phyloP scores from a whole-genome alignment of 2,113 vertebrate species.

The Anser brachyrhynchus region DNA sequence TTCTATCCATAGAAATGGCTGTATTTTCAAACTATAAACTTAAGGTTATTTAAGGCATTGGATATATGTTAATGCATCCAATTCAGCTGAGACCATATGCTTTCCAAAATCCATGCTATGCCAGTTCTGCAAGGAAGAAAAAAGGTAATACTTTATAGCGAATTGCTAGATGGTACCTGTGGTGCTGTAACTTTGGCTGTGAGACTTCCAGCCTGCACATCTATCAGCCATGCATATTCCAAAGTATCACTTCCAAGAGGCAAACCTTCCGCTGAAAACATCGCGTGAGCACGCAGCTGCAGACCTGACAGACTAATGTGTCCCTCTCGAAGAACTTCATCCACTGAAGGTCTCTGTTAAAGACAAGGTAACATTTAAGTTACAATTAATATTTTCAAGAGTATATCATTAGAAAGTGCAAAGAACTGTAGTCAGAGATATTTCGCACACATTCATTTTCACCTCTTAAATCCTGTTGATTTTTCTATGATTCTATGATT shows the following conservation, averaged over 20 bases:
- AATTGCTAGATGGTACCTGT: conserved; percentile 80
- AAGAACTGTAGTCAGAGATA: neutral
- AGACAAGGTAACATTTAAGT: neutral
- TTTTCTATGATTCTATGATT: neutral
- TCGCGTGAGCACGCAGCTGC: conserved; percentile 95
- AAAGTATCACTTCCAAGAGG: conserved; percentile 89
- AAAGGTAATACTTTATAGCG: fast-evolving
- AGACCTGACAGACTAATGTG: conserved; percentile 94
- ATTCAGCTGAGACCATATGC: fast-evolving
- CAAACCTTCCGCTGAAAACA: conserved; percentile 95
- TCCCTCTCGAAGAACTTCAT: conserved; percentile 91
- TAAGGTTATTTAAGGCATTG: neutral
- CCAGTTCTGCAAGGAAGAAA: neutral
- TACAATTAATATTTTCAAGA: neutral
- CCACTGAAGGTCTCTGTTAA: conserved; percentile 87
- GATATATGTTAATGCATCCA: neutral
- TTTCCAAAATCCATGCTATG: fast-evolving
- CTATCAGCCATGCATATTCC: conserved; percentile 97
- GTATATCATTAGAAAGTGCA: neutral
- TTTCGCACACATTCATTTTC: neutral
- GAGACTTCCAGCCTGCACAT: conserved; percentile 93
- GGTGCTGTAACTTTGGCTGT: conserved; percentile 91
- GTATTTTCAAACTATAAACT: neutral
- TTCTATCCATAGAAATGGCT: neutral
- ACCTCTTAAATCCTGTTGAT: neutral